Evolutionary conservation across 2,888 invertebrate genomes (phyloP).

Genomic region (Drosophila emarginata): DNA sequence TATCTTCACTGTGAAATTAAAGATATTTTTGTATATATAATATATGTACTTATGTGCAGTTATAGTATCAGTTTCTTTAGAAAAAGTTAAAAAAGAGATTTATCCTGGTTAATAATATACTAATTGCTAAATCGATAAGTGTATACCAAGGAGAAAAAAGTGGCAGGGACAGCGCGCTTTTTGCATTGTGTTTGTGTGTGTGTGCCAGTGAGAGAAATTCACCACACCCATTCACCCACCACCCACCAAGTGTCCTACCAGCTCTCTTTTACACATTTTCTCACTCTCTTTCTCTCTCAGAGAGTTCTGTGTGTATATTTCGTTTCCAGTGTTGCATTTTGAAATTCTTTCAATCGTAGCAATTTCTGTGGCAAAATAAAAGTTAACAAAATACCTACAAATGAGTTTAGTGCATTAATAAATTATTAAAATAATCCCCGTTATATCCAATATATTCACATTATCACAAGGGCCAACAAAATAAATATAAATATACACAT

Average conservation of each 20-base stretch:
- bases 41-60: neutral
- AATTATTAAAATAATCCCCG: conserved; percentile 27
- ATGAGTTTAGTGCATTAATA: conserved; percentile 25
- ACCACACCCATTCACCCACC: conserved; percentile 50
- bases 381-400: neutral
- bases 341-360: conserved; percentile 30
- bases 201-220: conserved; percentile 44
- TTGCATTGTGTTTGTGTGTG: conserved; percentile 27
- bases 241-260: conserved; percentile 17
- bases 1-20: neutral
- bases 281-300: conserved; percentile 15
- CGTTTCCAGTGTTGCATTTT: conserved; percentile 43
- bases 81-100: neutral
- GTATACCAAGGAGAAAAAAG: conserved; percentile 29
- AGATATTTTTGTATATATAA: conserved; percentile 5
- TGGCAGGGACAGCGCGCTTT: neutral
- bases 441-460: neutral
- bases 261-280: conserved; percentile 15
- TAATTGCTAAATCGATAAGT: conserved; percentile 62
- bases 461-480: conserved; percentile 20
- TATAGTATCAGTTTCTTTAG: neutral
- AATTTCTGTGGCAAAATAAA: conserved; percentile 44
- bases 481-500: conserved; percentile 15
- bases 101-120: neutral
- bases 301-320: conserved; percentile 17